Evolutionary conservation across 2,888 invertebrate species (phyloP).

Genomic region (Nysson spinosus): DNA sequence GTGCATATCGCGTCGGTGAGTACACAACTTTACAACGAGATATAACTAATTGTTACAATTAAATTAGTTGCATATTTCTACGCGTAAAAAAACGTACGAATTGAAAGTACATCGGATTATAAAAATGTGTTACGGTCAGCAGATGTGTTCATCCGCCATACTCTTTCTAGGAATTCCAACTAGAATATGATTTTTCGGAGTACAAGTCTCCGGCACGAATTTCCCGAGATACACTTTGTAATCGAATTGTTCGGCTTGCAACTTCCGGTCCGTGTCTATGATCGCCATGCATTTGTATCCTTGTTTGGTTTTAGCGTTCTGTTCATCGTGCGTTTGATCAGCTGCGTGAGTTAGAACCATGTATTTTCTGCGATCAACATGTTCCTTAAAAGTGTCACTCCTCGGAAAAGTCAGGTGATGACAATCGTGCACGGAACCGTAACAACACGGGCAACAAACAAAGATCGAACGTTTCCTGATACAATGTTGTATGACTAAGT

Average conservation of each 20-base stretch:
- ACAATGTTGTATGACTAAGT: conserved; percentile 93
- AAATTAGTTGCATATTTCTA: conserved; percentile 11
- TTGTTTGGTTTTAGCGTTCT: conserved; percentile 84
- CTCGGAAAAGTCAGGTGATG: conserved; percentile 90
- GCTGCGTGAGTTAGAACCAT: conserved; percentile 92
- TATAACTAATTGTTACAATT: too few species aligned
- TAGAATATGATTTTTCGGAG: conserved; percentile 94
- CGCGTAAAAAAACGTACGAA: conserved; percentile 5
- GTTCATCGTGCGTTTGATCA: conserved; percentile 91
- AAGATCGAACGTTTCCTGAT: conserved; percentile 87
- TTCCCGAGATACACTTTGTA: conserved; percentile 88
- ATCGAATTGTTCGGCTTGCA: conserved; percentile 86
- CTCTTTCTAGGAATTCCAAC: conserved; percentile 80
- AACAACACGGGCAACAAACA: conserved; percentile 96
- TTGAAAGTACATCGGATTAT: neutral
- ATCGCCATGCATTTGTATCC: conserved; percentile 92
- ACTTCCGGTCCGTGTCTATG: conserved; percentile 91
- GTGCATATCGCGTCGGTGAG: too few species aligned
- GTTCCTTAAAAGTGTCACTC: conserved; percentile 81
- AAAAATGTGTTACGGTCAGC: conserved; percentile 7
- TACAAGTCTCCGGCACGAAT: conserved; percentile 88
- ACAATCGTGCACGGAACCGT: conserved; percentile 91
- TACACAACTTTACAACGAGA: too few species aligned
- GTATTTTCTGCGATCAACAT: conserved; percentile 81
- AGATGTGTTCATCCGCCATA: neutral